Evolutionary conservation across 2,113 vertebrate genomes (phyloP).

Genomic region (Machaerirhynchus nigripectus): DNA sequence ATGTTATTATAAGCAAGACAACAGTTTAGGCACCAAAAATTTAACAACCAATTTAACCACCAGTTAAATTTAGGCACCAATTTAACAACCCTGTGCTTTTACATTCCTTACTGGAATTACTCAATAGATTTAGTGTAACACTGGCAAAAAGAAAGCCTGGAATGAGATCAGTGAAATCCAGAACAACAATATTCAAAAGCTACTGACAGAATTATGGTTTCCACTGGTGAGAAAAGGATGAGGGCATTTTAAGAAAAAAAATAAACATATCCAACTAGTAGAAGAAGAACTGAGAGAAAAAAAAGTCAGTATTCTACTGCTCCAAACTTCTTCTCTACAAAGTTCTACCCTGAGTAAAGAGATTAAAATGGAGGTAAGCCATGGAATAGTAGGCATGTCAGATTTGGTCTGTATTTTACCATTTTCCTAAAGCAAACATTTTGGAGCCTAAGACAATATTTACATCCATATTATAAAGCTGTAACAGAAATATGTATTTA

Average conservation of each 20-base stretch:
- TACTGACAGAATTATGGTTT: not conserved
- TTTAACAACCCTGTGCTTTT: not conserved
- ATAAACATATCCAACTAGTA: not conserved
- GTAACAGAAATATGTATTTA: not conserved
- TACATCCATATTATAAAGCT: not conserved
- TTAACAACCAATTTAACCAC: too few species aligned
- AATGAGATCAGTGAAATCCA: not conserved
- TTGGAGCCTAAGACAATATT: not conserved
- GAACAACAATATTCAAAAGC: not conserved
- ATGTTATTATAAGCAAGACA: not conserved
- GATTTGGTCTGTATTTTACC: not conserved
- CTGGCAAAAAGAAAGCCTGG: not conserved
- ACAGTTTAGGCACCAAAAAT: not conserved
- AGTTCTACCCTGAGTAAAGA: not conserved
- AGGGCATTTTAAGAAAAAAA: not conserved
- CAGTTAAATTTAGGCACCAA: too few species aligned
- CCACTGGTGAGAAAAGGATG: not conserved
- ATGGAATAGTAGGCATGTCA: not conserved
- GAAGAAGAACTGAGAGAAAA: not conserved
- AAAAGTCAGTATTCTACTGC: not conserved
- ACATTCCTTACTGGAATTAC: not conserved
- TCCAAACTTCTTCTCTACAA: not conserved
- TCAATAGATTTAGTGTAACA: not conserved
- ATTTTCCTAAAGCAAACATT: not conserved
- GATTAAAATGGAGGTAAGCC: not conserved